These are phyloP conservation scores for Lepisosteus oculatus DNA, from an alignment of 2,113 vertebrate species.

Conservation along the genomic window DNA sequence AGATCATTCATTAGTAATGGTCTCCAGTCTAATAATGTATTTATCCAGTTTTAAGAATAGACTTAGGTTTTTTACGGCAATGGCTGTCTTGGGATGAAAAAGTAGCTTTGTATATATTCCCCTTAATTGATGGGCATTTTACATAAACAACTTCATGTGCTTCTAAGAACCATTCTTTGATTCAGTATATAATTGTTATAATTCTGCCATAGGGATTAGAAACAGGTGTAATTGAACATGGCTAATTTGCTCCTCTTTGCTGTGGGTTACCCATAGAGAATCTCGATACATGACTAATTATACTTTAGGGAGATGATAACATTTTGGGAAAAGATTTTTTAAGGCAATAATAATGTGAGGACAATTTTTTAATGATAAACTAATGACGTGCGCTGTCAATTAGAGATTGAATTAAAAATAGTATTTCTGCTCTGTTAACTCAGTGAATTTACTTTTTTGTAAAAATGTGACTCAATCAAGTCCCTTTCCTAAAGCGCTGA, in stretches of 20 bases:
- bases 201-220: slow-evolving; percentile 3
- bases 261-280: slow-evolving; percentile 16
- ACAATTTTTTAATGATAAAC: slow-evolving; percentile 7
- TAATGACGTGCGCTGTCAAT: background rate
- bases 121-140: background rate
- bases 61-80: background rate
- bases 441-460: too few species aligned
- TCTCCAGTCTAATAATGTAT: slow-evolving; percentile 5
- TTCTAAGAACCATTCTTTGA: slow-evolving; percentile 7
- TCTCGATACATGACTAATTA: slow-evolving; percentile 20
- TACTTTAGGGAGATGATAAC: slow-evolving; percentile 20
- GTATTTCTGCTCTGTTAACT: too few species aligned
- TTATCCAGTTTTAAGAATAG: background rate
- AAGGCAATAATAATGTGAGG: background rate
- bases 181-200: slow-evolving; percentile 19
- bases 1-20: slow-evolving; percentile 11
- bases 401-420: too few species aligned
- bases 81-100: background rate
- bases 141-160: background rate
- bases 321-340: slow-evolving; percentile 2
- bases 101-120: background rate
- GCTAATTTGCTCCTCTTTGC: too few species aligned
- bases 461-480: too few species aligned
- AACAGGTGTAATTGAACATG: slow-evolving; percentile 1
- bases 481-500: too few species aligned